phyloP scores from a whole-genome alignment of 2,113 vertebrate species.

The Catharus bicknelli region DNA sequence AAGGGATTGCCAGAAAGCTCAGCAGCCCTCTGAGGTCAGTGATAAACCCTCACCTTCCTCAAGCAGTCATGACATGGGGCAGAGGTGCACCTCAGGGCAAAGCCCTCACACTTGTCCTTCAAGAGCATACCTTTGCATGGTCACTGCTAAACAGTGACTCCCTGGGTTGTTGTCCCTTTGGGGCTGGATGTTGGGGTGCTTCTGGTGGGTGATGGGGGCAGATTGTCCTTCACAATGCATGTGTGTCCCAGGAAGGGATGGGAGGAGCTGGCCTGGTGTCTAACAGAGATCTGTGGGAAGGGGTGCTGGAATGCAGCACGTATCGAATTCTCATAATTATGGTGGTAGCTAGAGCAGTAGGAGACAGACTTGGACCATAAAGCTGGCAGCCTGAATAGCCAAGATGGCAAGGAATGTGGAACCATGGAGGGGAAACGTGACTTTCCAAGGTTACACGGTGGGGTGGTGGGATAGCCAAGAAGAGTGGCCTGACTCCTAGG shows the following conservation, averaged over 20 bases:
- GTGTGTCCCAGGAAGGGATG: neutral
- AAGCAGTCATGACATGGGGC: neutral
- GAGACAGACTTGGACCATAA: constrained; percentile 20
- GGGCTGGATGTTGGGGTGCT: neutral
- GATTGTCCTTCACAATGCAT: neutral
- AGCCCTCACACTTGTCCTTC: neutral
- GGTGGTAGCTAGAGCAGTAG: neutral
- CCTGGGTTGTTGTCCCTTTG: neutral
- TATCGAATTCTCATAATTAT: constrained; percentile 21
- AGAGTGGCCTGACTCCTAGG: constrained; percentile 1
- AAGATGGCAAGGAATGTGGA: neutral
- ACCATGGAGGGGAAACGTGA: neutral
- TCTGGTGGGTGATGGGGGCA: neutral
- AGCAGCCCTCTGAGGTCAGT: neutral
- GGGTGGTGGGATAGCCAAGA: neutral
- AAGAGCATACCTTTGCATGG: neutral
- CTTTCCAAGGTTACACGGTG: neutral
- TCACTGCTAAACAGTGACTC: neutral
- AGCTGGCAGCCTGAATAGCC: neutral
- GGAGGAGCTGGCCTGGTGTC: neutral
- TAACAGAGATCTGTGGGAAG: neutral
- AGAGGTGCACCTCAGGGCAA: neutral
- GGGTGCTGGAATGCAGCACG: neutral
- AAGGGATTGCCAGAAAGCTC: neutral
- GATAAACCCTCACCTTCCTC: neutral